Evolutionary conservation across 2,113 vertebrate genomes (phyloP).

Genomic region (Clarias macrocephalus): DNA sequence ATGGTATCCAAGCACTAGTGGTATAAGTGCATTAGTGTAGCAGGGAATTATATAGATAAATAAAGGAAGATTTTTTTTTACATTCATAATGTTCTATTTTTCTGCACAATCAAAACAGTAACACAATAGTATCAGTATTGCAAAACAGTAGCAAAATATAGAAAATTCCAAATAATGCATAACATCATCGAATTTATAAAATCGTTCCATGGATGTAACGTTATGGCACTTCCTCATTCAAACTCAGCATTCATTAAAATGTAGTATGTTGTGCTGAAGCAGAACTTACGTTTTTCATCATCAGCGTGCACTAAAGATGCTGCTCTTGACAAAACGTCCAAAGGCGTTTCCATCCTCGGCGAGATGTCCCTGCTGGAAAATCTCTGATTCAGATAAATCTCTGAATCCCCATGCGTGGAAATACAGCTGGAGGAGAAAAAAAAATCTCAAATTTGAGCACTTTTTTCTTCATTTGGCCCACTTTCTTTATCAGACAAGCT

Average conservation of each 20-base stretch:
- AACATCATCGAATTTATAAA: not conserved
- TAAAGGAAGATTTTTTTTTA: too few relatives aligned
- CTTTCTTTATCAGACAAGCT: not conserved
- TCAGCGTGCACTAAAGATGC: slow-evolving; percentile 95
- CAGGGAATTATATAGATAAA: too few relatives aligned
- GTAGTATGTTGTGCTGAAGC: not conserved
- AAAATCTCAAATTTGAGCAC: not conserved
- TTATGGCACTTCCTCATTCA: not conserved
- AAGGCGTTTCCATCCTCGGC: slow-evolving; percentile 92
- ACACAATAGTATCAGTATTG: not conserved
- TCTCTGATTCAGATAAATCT: not conserved
- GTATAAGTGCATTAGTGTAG: too few relatives aligned
- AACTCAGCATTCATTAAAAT: not conserved
- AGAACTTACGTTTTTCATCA: slow-evolving; percentile 93
- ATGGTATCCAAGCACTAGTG: too few relatives aligned
- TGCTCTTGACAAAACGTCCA: slow-evolving; percentile 98
- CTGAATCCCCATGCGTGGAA: slow-evolving; percentile 5
- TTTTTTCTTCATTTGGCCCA: not conserved
- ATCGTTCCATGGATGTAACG: not conserved
- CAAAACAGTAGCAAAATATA: not conserved
- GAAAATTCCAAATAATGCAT: not conserved
- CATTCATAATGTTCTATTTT: too few relatives aligned
- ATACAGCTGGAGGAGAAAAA: not conserved
- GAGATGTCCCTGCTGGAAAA: slow-evolving; percentile 42
- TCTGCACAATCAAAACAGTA: too few relatives aligned